Base-by-base conservation (phyloP, 2,113 vertebrate species). In the Corvus moneduloides region DNA sequence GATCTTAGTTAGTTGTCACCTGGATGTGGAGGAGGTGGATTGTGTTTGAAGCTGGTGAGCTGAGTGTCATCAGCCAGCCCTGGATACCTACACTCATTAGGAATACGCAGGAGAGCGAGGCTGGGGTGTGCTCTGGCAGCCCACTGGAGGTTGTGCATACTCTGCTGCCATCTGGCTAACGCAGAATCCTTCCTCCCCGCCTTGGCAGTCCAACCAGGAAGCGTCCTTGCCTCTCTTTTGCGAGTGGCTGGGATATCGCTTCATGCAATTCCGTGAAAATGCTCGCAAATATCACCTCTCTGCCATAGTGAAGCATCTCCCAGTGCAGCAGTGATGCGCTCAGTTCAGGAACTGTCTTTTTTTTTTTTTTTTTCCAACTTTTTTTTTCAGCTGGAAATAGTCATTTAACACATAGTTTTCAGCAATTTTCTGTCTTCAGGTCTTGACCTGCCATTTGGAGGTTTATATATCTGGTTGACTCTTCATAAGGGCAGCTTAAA, bases 141-240 rank as follows among this genome's bases (percentile, higher is more conserved):
- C 51, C 8, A 3, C 44, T 55, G 44, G 24, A 59, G 52, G 76
- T 66, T 93, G 94, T 80, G 63, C 46, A 95, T 73, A 19, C 91
- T 96, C 92, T 86, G 91, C 93, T 95, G 96, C 92, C 92, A 94
- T 79, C 86, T 95, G 89, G 93, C 90, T 93, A 91, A 44, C 0
- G 0, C 12, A 1, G 6, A 64, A 79, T 68, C 87, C 61, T 94
- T 85, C 82, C 55, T 69, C 35, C 68, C 69, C 76, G 8, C 68
- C 82, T 93, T 90, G 92, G 77, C 78, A 85, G 20, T 4, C 26
- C 23, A 12, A 37, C 1, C 22, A 84, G 74, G 74, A 85, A 85
- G 59, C 6, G 8, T 89, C 61, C 78, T 67, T 76, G 64, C 33
- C 13, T 82, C 61, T 72, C 0, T 54, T 79, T 43, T 72, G 27